phyloP scores from a whole-genome alignment of 1,140 invertebrate genomes.

The Drosophila melanica region DNA sequence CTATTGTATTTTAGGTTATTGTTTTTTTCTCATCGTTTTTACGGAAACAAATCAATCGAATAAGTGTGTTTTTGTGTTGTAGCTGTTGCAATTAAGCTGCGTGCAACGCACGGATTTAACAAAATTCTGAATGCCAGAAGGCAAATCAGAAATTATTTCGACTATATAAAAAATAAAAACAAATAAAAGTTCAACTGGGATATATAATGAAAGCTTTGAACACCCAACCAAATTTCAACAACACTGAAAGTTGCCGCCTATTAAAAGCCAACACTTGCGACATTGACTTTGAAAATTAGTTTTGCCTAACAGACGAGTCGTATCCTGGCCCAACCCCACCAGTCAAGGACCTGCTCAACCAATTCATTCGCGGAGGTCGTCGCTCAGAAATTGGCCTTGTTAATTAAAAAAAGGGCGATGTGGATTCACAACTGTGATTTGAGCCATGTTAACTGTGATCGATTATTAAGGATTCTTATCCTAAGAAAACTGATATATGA shows the following conservation, averaged over 20 bases:
- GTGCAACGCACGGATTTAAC: too few relatives aligned
- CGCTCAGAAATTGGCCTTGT: slow-evolving; percentile 39
- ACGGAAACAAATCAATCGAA: too few relatives aligned
- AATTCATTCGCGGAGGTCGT: neutral
- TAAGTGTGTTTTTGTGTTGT: too few relatives aligned
- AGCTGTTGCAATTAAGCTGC: too few relatives aligned
- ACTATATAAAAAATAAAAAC: too few relatives aligned
- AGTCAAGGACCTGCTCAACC: neutral
- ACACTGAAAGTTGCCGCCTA: slow-evolving; percentile 2
- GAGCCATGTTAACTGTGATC: neutral
- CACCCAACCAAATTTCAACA: slow-evolving; percentile 34
- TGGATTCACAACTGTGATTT: neutral
- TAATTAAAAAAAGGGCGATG: slow-evolving; percentile 17
- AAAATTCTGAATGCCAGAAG: too few relatives aligned
- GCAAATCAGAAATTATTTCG: too few relatives aligned
- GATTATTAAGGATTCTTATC: neutral
- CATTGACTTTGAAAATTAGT: slow-evolving; percentile 78
- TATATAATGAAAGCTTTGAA: slow-evolving; percentile 72
- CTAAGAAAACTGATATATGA: neutral
- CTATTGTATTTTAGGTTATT: too few relatives aligned
- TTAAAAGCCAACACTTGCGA: slow-evolving; percentile 43
- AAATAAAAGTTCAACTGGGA: too few relatives aligned
- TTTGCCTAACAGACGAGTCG: slow-evolving; percentile 17
- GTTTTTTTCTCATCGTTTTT: too few relatives aligned
- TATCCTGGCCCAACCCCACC: neutral